Evolutionary conservation across 92 coral and sea anemone genomes (phyloP), one percentile per base, ranked within the genome.

Genomic region (Zoanthus gigantus): DNA sequence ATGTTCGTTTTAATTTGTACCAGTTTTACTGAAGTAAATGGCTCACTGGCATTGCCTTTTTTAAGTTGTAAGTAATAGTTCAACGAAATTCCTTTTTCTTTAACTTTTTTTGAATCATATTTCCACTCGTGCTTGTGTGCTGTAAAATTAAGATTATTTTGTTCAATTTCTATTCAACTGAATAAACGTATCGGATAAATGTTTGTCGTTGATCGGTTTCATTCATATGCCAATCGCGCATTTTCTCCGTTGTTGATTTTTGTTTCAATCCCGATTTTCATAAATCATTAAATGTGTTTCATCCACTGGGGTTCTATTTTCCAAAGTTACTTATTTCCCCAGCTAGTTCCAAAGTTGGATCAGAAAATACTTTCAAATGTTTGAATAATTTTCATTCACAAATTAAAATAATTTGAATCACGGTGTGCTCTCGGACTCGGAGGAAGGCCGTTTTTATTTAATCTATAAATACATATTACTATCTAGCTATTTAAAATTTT

Each of bases 361-460:
- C 8, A 63, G 31, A 63, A 9, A 23, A 63, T 18, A 17, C 9
- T n/a, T 7, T 28, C 10, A 23, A 63, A 63, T 9, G 69, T 7
- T 18, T 63, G 23, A 17, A n/a, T 17, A 17, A n/a, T 16, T 63
- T 63, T 63, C 69, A 63, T 23, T 17, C 8, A 63, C 7, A 5
- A 17, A 58, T 67, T 34, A 29, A 32, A 31, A 50, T 50, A 7
- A 50, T 50, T 50, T 50, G 56, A 50, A 50, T 50, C 12, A 7
- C 56, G 56, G 17, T 16, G 31, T 79, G 37, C 0, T 6, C 81
- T 28, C 44, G 0, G 72, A 60, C 30, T 28, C 44, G 0, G 72
- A 42, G 13, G 31, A 58, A 73, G 29, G 6, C 53, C 60, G 47
- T 60, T 63, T 81, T 81, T 81, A 81, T 81, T 81, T 81, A 81